Conservation (phyloP, 1,140 invertebrate genomes). For the Hycleus phaleratus region DNA sequence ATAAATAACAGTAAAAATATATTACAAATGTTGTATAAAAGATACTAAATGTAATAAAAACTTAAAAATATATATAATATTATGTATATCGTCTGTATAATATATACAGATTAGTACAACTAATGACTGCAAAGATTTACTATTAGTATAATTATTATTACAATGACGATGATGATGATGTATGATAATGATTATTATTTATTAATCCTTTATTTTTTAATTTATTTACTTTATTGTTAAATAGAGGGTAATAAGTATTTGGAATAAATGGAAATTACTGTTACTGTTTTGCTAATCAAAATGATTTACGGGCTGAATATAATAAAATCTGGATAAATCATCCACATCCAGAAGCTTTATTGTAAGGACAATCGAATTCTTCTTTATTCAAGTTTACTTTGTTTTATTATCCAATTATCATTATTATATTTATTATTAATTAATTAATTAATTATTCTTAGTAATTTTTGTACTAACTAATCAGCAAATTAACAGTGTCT, state of each 20-base stretch:
- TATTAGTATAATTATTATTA: no score
- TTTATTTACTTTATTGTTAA: constrained; percentile 2
- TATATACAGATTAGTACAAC: constrained; percentile 38
- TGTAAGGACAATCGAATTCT: constrained; percentile 22
- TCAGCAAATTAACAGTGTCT: constrained; percentile 23
- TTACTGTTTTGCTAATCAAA: constrained; percentile 29
- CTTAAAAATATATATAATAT: constrained; percentile 24
- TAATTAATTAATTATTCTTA: background rate
- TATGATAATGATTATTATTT: no score
- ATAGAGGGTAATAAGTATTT: constrained; percentile 5
- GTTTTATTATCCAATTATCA: constrained; percentile 6
- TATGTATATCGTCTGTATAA: constrained; percentile 34
- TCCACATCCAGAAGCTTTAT: constrained; percentile 28
- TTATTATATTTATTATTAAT: background rate
- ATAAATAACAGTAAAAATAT: constrained; percentile 40
- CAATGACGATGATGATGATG: no score
- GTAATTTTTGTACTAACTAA: constrained; percentile 28
- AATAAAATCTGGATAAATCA: constrained; percentile 20
- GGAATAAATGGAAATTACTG: constrained; percentile 36
- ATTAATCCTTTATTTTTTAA: no score
- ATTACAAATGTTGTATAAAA: constrained; percentile 40
- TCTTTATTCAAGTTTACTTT: constrained; percentile 8
- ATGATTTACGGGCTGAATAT: constrained; percentile 3
- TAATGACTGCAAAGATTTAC: constrained; percentile 27
- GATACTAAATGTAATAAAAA: constrained; percentile 37